Evolutionary conservation across 2,888 invertebrate species (phyloP).

Genomic region (Blera fallax): DNA sequence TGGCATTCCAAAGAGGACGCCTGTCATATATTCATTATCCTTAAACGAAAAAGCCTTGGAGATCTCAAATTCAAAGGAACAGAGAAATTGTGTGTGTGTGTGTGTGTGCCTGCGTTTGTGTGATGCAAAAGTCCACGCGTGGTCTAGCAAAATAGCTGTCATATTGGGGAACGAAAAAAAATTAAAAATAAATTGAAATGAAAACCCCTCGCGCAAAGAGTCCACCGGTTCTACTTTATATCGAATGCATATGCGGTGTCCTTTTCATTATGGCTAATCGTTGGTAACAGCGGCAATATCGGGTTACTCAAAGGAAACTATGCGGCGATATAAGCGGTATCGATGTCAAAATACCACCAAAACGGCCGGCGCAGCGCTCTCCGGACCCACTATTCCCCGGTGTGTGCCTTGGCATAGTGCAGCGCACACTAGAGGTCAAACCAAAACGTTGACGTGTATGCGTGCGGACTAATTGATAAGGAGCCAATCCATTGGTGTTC

Average conservation of each 20-base stretch:
- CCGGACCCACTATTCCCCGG: slow-evolving; percentile 15
- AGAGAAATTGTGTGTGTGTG: slow-evolving; percentile 11
- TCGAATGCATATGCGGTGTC: slow-evolving; percentile 47
- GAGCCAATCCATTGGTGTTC: neutral
- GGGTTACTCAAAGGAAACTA: slow-evolving; percentile 66
- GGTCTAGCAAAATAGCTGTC: slow-evolving; percentile 55
- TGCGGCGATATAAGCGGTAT: slow-evolving; percentile 67
- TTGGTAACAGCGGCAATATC: slow-evolving; percentile 68
- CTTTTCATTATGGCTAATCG: slow-evolving; percentile 71
- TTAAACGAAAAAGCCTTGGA: slow-evolving; percentile 64
- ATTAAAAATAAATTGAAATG: slow-evolving; percentile 15
- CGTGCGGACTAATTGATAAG: slow-evolving; percentile 9
- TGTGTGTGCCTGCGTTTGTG: neutral
- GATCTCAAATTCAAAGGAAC: slow-evolving; percentile 32
- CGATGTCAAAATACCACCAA: slow-evolving; percentile 59
- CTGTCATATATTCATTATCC: slow-evolving; percentile 77
- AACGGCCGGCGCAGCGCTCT: slow-evolving; percentile 10
- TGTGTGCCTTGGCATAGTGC: slow-evolving; percentile 1
- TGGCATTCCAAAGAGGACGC: slow-evolving; percentile 76
- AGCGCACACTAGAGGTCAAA: slow-evolving; percentile 45
- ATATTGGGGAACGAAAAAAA: slow-evolving; percentile 24
- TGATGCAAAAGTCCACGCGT: slow-evolving; percentile 30
- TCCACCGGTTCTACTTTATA: too few relatives aligned
- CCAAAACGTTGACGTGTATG: slow-evolving; percentile 37
- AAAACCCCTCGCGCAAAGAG: slow-evolving; percentile 12